Percentiles rank a stretch among this genome's conserved stretches.
Evolutionary conservation across 1,140 invertebrate genomes (phyloP).

Genomic region (Macrocentrus cingulum): DNA sequence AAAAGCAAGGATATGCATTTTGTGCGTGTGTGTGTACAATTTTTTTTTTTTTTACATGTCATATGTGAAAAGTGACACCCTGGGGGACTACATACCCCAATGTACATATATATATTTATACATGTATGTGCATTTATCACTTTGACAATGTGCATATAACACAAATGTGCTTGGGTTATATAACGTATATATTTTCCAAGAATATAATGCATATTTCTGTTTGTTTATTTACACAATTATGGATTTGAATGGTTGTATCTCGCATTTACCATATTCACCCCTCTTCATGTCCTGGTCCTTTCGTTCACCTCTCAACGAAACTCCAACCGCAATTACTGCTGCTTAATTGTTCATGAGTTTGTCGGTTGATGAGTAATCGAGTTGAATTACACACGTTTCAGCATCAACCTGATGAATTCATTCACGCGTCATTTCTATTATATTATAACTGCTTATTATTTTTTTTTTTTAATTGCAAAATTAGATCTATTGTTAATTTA

Average conservation of each 20-base stretch:
- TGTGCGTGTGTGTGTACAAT: no score
- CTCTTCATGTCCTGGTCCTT: not conserved
- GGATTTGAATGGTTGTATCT: no score
- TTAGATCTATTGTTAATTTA: no score
- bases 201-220: slow-evolving; percentile 29
- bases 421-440: not conserved
- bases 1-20: not conserved
- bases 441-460: not conserved
- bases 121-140: slow-evolving; percentile 15
- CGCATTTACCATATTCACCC: not conserved
- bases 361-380: slow-evolving; percentile 26
- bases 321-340: slow-evolving; percentile 26
- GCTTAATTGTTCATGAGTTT: slow-evolving; percentile 34
- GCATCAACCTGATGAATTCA: not conserved
- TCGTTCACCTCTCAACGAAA: not conserved
- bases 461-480: not conserved
- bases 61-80: slow-evolving; percentile 3
- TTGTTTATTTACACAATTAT: slow-evolving; percentile 32
- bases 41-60: no score
- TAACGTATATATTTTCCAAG: slow-evolving; percentile 39
- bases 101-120: no score
- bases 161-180: slow-evolving; percentile 32
- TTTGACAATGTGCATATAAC: slow-evolving; percentile 37
- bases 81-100: not conserved
- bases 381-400: not conserved